A percentile compares a stretch with the other conserved stretches of the same genome.
phyloP scores from a whole-genome alignment of 53 echinoderm and acorn worm genomes.

The Echinometra lucunter region DNA sequence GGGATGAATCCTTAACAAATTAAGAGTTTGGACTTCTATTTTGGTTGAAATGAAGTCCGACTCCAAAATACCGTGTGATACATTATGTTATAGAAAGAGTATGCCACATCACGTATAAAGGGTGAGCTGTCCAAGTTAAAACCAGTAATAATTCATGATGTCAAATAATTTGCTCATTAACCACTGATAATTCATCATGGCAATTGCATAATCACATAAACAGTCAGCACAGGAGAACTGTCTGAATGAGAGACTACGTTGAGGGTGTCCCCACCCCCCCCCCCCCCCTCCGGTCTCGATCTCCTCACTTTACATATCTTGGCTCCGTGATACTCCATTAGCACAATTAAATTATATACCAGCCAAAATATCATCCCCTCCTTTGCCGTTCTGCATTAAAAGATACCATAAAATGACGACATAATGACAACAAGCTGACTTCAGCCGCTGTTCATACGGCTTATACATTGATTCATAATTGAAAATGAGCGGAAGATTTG shows the following conservation, averaged over 20 bases:
- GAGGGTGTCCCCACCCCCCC: neutral
- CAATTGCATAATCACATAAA: too few relatives aligned
- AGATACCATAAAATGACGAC: neutral
- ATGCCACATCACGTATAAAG: too few relatives aligned
- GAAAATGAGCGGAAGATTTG: slow-evolving; percentile 14
- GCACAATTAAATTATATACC: slow-evolving; percentile 15
- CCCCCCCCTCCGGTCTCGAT: too few relatives aligned
- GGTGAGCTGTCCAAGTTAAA: too few relatives aligned
- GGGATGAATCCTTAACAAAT: too few relatives aligned
- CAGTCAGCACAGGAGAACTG: neutral
- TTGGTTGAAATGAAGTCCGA: too few relatives aligned
- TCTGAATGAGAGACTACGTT: neutral
- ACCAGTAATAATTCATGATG: too few relatives aligned
- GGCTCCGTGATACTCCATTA: neutral
- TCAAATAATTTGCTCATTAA: too few relatives aligned
- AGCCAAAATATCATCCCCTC: neutral
- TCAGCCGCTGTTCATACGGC: neutral
- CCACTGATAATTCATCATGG: too few relatives aligned
- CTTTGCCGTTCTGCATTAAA: neutral
- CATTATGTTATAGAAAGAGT: too few relatives aligned
- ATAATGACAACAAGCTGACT: neutral
- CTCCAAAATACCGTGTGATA: too few relatives aligned
- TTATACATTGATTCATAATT: neutral
- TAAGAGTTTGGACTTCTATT: too few relatives aligned
- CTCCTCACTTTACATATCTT: neutral